A percentile compares a stretch with the other conserved stretches of the same genome.
These are phyloP conservation scores for Phyllostomus hastatus DNA, from an alignment of 2,113 vertebrate genomes.

Conservation along the genomic window DNA sequence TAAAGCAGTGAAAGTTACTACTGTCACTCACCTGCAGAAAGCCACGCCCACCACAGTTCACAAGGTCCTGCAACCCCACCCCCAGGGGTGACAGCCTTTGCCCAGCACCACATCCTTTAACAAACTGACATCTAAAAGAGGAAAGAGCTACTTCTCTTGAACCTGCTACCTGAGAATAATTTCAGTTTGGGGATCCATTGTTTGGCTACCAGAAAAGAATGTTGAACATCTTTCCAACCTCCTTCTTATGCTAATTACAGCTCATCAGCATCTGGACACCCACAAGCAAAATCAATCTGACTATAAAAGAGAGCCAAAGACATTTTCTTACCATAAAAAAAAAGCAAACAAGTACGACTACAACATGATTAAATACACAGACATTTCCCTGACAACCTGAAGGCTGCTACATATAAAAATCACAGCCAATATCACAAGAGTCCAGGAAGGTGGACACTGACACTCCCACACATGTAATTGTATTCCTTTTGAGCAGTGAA, in stretches of 20 bases:
- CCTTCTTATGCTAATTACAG: constrained; percentile 68
- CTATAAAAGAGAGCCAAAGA: constrained; percentile 58
- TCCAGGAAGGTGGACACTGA: constrained; percentile 47
- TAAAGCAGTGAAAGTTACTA: not conserved
- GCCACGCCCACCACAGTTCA: not conserved
- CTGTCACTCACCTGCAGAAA: not conserved
- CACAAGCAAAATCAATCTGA: constrained; percentile 72
- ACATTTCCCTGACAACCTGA: constrained; percentile 58
- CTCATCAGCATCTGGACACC: constrained; percentile 70
- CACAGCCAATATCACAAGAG: constrained; percentile 11
- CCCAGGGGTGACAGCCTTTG: not conserved
- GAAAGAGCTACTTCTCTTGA: not conserved
- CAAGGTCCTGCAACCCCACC: not conserved
- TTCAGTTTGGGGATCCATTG: constrained; percentile 38
- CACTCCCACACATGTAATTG: constrained; percentile 8
- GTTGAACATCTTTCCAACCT: constrained; percentile 60
- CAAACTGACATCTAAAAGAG: not conserved
- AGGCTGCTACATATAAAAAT: constrained; percentile 39
- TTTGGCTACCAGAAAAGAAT: constrained; percentile 54
- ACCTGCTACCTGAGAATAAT: constrained; percentile 30
- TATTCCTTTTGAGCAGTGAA: constrained; percentile 48
- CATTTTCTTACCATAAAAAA: constrained; percentile 54
- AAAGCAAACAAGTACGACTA: constrained; percentile 37
- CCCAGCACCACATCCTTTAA: not conserved
- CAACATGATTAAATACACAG: constrained; percentile 58